Conservation (phyloP, 2,888 invertebrate genomes). For the Tenthredo amoena region DNA sequence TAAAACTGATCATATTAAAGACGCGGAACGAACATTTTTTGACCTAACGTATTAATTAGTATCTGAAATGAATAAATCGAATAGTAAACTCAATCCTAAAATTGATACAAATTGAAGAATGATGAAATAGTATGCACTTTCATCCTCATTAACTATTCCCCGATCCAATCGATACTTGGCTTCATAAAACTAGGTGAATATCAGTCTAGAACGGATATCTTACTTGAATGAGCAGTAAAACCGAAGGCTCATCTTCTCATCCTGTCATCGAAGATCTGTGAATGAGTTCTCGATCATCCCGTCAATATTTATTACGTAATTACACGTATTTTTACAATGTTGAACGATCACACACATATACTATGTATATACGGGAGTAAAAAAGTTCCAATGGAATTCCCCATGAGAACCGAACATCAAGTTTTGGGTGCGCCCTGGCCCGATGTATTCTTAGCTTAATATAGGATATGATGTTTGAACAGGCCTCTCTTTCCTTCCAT, state of each 20-base stretch:
- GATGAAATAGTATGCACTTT: neutral
- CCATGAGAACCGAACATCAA: neutral
- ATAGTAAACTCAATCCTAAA: neutral
- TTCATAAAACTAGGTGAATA: neutral
- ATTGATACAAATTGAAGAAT: too few species aligned
- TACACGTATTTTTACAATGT: neutral
- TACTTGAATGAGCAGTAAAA: neutral
- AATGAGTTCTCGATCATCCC: neutral
- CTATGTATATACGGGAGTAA: neutral
- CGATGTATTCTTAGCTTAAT: slow-evolving; percentile 56
- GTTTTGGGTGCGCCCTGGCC: slow-evolving; percentile 7
- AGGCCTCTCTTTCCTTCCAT: slow-evolving; percentile 56
- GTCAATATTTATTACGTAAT: slow-evolving; percentile 1
- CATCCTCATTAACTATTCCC: neutral
- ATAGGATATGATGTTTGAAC: slow-evolving; percentile 62
- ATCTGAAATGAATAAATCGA: neutral
- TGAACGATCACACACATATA: neutral
- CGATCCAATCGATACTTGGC: neutral
- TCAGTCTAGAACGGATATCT: neutral
- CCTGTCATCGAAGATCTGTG: neutral
- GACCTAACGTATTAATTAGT: neutral
- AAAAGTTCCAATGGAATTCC: neutral
- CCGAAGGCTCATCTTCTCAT: neutral
- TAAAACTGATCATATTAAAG: neutral
- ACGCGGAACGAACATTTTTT: neutral